A percentile compares a stretch with the other conserved stretches of the same genome.
phyloP scores from a whole-genome alignment of 2,888 invertebrate species.

The Aleiodes leptofemur region DNA sequence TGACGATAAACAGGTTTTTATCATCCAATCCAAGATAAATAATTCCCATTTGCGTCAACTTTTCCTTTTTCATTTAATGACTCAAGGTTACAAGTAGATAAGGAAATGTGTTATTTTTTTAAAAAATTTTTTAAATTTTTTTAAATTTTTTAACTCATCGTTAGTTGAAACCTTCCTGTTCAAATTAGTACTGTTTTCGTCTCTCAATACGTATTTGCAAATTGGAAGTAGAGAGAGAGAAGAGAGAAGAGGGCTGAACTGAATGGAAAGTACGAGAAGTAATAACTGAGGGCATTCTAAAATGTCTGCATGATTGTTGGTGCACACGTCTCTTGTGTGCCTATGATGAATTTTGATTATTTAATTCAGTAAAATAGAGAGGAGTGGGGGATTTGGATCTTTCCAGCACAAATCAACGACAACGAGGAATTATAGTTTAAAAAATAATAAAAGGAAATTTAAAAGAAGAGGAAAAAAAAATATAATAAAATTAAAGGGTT shows the following conservation, averaged over 20 bases:
- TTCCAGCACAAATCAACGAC: constrained; percentile 36
- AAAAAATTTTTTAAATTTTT: too few species aligned
- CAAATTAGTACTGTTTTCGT: too few species aligned
- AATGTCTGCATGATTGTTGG: constrained; percentile 13
- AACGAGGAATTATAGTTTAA: constrained; percentile 29
- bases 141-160: too few species aligned
- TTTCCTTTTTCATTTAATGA: too few species aligned
- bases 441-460: constrained; percentile 7
- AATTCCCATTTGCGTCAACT: too few species aligned
- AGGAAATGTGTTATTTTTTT: too few species aligned
- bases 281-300: background rate
- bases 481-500: too few species aligned
- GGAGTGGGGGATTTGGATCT: constrained; percentile 14
- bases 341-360: constrained; percentile 36
- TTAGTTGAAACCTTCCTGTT: too few species aligned
- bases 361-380: constrained; percentile 20
- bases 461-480: background rate
- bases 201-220: background rate
- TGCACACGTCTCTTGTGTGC: constrained; percentile 5
- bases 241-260: background rate
- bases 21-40: too few species aligned
- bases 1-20: too few species aligned
- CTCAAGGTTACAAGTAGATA: too few species aligned
- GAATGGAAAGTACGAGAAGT: constrained; percentile 2
- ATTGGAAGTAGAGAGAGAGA: too few species aligned